phyloP scores from a whole-genome alignment of 2,113 vertebrate species.

The Ardeotis arabs region DNA sequence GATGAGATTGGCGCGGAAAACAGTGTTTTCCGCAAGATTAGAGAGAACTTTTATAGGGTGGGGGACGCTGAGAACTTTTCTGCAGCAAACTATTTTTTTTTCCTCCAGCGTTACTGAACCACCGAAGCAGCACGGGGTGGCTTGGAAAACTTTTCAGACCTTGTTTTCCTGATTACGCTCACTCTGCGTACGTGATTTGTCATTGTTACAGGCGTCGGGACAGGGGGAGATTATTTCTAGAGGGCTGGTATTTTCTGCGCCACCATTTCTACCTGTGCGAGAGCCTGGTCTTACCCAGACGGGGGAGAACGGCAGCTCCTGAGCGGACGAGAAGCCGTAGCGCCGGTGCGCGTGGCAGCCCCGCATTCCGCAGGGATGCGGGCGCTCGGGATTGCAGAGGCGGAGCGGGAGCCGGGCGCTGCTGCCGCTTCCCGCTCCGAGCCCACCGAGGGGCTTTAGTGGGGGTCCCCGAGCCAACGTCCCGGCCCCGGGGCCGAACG shows the following conservation, averaged over 20 bases:
- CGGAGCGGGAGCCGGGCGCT: too few species aligned
- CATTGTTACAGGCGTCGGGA: neutral
- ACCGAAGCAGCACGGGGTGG: neutral
- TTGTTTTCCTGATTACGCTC: neutral
- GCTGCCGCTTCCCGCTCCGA: neutral
- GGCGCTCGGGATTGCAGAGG: fast-evolving
- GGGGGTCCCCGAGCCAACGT: too few species aligned
- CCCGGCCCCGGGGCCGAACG: too few species aligned
- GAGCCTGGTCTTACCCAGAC: neutral
- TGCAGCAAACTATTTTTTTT: neutral
- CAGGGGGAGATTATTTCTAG: neutral
- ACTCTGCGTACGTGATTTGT: neutral
- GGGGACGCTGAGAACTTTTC: neutral
- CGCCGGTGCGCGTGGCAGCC: fast-evolving
- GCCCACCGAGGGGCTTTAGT: neutral
- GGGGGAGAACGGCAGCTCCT: neutral
- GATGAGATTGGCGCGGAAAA: neutral
- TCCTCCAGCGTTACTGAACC: neutral
- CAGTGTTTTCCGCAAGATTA: neutral
- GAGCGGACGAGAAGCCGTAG: fast-evolving
- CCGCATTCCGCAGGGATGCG: fast-evolving
- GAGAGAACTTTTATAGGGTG: neutral
- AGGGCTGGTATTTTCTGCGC: neutral
- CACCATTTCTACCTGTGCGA: neutral
- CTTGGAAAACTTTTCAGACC: neutral